Conservation (phyloP, 2,888 invertebrate genomes). For the Brachyptera putata region DNA sequence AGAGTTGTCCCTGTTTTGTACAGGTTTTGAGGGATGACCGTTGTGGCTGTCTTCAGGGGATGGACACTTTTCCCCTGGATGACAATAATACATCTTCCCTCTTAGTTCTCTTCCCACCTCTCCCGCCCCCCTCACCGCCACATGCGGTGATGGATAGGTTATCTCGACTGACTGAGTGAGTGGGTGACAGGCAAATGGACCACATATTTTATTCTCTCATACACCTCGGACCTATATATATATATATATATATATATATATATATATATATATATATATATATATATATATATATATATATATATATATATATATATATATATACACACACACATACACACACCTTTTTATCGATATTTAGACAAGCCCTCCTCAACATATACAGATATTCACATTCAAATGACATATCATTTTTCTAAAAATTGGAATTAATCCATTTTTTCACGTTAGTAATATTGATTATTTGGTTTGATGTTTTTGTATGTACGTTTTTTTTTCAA, state of each 20-base stretch:
- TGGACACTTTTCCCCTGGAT: conserved; percentile 17
- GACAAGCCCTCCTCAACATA: no score
- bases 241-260: no score
- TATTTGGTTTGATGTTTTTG: conserved; percentile 14
- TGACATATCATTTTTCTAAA: no score
- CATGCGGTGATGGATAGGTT: conserved; percentile 19
- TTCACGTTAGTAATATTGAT: not conserved
- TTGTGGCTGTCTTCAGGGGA: conserved; percentile 21
- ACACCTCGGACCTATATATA: no score
- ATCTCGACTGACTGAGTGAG: not conserved
- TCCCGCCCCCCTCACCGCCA: no score
- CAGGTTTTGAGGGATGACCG: conserved; percentile 21
- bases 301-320: no score
- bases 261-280: no score
- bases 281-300: no score
- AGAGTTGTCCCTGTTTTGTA: conserved; percentile 8
- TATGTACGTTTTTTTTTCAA: no score
- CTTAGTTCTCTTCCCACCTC: not conserved
- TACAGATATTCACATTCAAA: no score
- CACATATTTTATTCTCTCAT: conserved; percentile 13
- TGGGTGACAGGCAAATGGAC: conserved; percentile 14
- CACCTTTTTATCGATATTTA: no score
- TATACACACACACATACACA: no score
- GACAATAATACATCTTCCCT: conserved; percentile 22
- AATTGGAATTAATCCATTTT: conserved; percentile 17